Evolutionary conservation across 2,797 vertebrate species (phyloP), one percentile per base, ranked within the genome.

Genomic region (Macroramphosus scolopax): DNA sequence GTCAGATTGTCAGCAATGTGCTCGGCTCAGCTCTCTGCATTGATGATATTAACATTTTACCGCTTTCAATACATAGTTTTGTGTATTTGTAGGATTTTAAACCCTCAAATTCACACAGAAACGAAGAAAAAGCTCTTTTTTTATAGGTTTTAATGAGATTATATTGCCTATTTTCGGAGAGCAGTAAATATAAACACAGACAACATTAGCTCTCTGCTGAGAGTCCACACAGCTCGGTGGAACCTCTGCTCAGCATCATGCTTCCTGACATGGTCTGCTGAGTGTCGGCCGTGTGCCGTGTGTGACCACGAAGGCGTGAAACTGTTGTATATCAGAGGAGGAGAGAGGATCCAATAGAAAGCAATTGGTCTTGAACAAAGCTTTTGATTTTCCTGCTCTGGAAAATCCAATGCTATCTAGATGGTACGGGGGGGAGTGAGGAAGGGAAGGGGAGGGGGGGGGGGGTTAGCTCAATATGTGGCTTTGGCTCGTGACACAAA

Each of bases 331-430:
- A 68, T 72, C 68, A 63, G 67, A 32, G 68, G 75, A 63, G 70
- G 68, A 56, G 72, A 81, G 51, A 79, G 65, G 28, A 75, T 68
- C 65, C 75, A 69, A 81, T 71, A 78, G 64, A 81, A 59, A 65
- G 68, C 76, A 81, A 80, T 80, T 81, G 78, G 64, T 87, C 79
- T 88, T 82, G 78, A 84, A 78, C 1, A 47, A 63, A 61, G 65
- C 76, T 36, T 87, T 88, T 81, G 82, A 85, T 86, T 86, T 85
- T 86, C 63, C 80, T 77, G 77, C 65, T 62, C 55, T 85, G 87
- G 81, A 87, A 87, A 87, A 88, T 86, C 81, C 79, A 84, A 85
- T 82, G 68, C 51, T 72, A 75, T 86, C 74, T 75, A 54, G 66
- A 79, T 75, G 65, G 62, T 49, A 76, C 55, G 42, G 29, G 63